Conservation (phyloP, 2,888 invertebrate species). For the Drosophila austrosaltans region DNA sequence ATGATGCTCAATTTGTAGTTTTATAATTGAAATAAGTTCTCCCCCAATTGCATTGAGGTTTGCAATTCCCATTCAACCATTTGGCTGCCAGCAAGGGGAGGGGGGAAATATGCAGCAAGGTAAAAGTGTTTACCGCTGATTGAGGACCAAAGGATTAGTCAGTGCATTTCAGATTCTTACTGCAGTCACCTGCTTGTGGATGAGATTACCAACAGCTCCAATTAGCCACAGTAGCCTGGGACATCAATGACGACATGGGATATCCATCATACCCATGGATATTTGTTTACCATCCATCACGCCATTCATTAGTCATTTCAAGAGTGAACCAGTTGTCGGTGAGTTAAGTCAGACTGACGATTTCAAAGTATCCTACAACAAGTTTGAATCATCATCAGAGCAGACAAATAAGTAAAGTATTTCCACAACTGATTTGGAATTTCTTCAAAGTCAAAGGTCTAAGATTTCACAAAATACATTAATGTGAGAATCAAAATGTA, state of each 20-base stretch:
- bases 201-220: constrained; percentile 10
- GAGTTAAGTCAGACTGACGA: neutral
- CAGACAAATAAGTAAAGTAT: no score
- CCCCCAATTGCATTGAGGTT: constrained; percentile 28
- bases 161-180: constrained; percentile 5
- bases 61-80: constrained; percentile 5
- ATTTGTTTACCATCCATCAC: constrained; percentile 3
- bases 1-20: constrained; percentile 65
- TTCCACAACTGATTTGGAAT: no score
- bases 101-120: neutral
- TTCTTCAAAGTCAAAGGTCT: no score
- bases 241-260: neutral
- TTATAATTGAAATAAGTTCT: constrained; percentile 67
- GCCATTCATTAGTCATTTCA: neutral
- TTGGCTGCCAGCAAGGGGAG: constrained; percentile 9
- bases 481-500: no score
- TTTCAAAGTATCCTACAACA: no score
- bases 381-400: no score
- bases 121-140: constrained; percentile 21
- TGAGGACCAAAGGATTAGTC: constrained; percentile 9
- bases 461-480: no score
- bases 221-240: neutral
- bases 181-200: constrained; percentile 5
- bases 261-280: constrained; percentile 6
- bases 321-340: neutral